A percentile compares a stretch with the other conserved stretches of the same genome.
phyloP scores from a whole-genome alignment of 1,140 invertebrate genomes.

The Scaptomyza hsui region DNA sequence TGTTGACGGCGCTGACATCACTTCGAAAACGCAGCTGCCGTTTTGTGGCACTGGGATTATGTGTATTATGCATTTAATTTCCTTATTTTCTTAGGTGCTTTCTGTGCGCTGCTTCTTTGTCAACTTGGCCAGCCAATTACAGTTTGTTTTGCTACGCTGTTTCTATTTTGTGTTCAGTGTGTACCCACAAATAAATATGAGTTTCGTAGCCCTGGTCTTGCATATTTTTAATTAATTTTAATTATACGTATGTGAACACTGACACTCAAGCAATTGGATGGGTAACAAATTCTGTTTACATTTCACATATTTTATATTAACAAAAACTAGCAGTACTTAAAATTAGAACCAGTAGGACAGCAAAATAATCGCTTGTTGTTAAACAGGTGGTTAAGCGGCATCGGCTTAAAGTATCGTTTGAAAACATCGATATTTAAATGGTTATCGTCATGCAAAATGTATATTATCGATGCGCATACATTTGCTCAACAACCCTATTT shows the following conservation, averaged over 20 bases:
- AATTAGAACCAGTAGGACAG: too few relatives aligned
- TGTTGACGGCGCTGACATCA: constrained; percentile 40
- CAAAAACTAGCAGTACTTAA: too few relatives aligned
- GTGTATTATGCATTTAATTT: constrained; percentile 49
- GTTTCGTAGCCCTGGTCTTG: constrained; percentile 16
- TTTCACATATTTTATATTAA: too few relatives aligned
- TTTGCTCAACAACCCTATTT: constrained; percentile 8
- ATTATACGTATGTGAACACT: constrained; percentile 14
- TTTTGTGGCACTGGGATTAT: constrained; percentile 42
- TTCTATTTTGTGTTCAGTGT: constrained; percentile 29
- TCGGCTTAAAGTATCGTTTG: too few relatives aligned
- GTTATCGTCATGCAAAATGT: too few relatives aligned
- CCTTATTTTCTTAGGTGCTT: neutral
- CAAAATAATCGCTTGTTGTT: too few relatives aligned
- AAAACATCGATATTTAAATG: neutral
- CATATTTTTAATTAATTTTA: neutral
- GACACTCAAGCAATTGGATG: neutral
- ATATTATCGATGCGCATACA: neutral
- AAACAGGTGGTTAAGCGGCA: too few relatives aligned
- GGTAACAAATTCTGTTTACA: neutral
- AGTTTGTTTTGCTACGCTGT: constrained; percentile 53
- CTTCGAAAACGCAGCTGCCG: constrained; percentile 66
- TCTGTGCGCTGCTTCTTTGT: constrained; percentile 21
- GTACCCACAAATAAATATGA: neutral
- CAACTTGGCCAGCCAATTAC: constrained; percentile 33